phyloP scores from a whole-genome alignment of 1,140 invertebrate genomes.

The Sminthurinus signatus region DNA sequence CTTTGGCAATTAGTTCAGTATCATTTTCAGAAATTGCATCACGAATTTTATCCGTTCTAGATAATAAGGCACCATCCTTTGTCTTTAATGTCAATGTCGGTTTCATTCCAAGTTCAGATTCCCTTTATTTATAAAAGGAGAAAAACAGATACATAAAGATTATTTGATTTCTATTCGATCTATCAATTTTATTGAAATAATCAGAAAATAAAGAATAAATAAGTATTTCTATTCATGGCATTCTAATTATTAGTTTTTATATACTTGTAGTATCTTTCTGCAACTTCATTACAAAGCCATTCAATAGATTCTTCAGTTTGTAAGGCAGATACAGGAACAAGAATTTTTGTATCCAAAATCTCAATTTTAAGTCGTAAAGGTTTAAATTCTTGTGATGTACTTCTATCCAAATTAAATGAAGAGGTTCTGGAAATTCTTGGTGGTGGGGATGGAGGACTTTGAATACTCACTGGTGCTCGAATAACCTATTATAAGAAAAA shows the following conservation, averaged over 20 bases:
- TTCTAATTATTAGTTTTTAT: no score
- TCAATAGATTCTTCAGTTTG: conserved; percentile 25
- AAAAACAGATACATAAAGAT: no score
- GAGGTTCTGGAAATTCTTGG: no score
- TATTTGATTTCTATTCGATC: no score
- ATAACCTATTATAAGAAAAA: no score
- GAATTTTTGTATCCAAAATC: conserved; percentile 11
- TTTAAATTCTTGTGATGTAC: no score
- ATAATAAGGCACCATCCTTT: conserved; percentile 34
- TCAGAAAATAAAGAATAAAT: neutral
- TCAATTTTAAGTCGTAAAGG: conserved; percentile 21
- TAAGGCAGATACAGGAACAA: conserved; percentile 29
- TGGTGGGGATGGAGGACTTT: no score
- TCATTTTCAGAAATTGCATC: conserved; percentile 18
- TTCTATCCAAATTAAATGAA: no score
- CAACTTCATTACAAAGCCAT: conserved; percentile 32
- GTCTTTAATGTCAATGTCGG: conserved; percentile 4
- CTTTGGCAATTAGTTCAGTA: conserved; percentile 25
- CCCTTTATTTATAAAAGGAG: no score
- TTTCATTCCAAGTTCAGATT: neutral
- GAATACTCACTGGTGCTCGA: no score
- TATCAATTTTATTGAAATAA: no score
- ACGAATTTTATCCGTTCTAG: conserved; percentile 24
- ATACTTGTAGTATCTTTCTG: conserved; percentile 25
- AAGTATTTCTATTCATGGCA: neutral